A percentile compares a stretch with the other conserved stretches of the same genome.
phyloP scores from a whole-genome alignment of 2,113 vertebrate species.

The Edolisoma coerulescens region DNA sequence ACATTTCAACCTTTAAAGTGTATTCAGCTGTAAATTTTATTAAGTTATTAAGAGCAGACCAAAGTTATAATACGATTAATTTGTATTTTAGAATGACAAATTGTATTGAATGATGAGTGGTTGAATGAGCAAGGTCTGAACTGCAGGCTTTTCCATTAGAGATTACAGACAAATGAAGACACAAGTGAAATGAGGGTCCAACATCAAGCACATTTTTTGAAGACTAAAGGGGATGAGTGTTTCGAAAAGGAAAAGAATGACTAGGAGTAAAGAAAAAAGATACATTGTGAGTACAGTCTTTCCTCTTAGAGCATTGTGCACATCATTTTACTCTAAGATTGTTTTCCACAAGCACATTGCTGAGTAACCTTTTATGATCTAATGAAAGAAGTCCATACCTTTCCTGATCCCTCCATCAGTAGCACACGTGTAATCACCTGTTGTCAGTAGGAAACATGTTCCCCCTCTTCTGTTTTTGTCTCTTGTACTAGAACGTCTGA shows the following conservation, averaged over 20 bases:
- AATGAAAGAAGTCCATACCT: slow-evolving; percentile 80
- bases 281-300: slow-evolving; percentile 43
- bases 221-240: not conserved
- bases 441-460: slow-evolving; percentile 93
- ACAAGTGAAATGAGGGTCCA: slow-evolving; percentile 40
- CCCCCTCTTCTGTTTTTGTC: slow-evolving; percentile 89
- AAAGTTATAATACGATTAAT: not conserved
- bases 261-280: slow-evolving; percentile 17
- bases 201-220: slow-evolving; percentile 36
- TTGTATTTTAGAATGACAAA: not conserved
- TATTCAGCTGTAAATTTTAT: not conserved
- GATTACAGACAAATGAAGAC: slow-evolving; percentile 11
- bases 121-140: slow-evolving; percentile 11
- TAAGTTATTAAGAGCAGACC: not conserved
- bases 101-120: slow-evolving; percentile 5
- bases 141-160: not conserved
- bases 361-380: slow-evolving; percentile 62
- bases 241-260: slow-evolving; percentile 29
- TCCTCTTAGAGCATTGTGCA: slow-evolving; percentile 31
- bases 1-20: not conserved
- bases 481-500: slow-evolving; percentile 90
- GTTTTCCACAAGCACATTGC: slow-evolving; percentile 41
- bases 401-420: slow-evolving; percentile 90
- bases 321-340: slow-evolving; percentile 37
- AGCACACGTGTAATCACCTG: slow-evolving; percentile 91